Conservation (phyloP, 1,140 invertebrate genomes). For the Magallana gigas region DNA sequence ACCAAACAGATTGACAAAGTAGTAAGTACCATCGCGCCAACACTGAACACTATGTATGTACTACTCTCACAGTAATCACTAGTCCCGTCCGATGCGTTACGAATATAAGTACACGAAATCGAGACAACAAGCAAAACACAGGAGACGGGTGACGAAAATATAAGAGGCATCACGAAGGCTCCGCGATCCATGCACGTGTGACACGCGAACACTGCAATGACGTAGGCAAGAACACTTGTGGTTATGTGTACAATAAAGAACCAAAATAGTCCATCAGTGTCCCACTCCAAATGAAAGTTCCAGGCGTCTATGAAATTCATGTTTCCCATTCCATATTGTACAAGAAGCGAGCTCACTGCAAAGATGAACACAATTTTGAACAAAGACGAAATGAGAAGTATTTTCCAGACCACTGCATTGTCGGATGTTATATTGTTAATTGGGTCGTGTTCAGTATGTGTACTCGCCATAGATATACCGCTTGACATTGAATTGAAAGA, state of each 20-base stretch:
- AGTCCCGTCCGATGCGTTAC: background rate
- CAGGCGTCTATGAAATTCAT: background rate
- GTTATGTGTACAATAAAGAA: constrained; percentile 49
- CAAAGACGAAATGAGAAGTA: constrained; percentile 27
- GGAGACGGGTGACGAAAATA: constrained; percentile 51
- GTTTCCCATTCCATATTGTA: background rate
- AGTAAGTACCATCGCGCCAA: background rate
- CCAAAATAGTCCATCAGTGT: background rate
- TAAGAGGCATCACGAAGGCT: constrained; percentile 59
- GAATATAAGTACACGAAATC: background rate
- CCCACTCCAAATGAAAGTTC: background rate
- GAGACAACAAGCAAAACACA: constrained; percentile 17
- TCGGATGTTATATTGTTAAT: background rate
- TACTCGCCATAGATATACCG: background rate
- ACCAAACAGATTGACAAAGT: background rate
- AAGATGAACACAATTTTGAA: constrained; percentile 16
- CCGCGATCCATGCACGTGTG: constrained; percentile 56
- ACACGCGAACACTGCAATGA: constrained; percentile 57
- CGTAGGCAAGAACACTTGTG: constrained; percentile 53
- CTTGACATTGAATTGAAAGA: background rate
- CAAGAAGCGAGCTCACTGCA: background rate
- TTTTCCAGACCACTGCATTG: background rate
- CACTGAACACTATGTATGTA: background rate
- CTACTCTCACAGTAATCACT: background rate
- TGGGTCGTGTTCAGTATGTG: background rate